These are phyloP conservation scores for Cydia fagiglandana DNA, from an alignment of 1,140 invertebrate genomes.

Conservation along the genomic window DNA sequence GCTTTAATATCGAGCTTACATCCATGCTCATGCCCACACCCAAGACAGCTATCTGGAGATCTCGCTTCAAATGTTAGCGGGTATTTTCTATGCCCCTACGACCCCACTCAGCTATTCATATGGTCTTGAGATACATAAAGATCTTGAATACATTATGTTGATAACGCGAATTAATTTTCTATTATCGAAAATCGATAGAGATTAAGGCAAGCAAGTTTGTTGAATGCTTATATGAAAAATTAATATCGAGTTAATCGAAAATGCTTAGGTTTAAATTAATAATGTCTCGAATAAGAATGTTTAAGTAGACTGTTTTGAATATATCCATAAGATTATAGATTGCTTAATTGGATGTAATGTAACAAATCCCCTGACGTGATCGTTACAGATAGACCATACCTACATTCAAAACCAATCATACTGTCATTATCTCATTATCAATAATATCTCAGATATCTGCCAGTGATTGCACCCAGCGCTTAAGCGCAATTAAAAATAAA, in stretches of 20 bases:
- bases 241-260: background rate
- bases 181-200: constrained; percentile 18
- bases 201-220: constrained; percentile 17
- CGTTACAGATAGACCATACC: background rate
- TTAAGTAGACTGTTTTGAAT: background rate
- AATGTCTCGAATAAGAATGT: background rate
- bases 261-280: constrained; percentile 2
- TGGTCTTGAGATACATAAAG: constrained; percentile 28
- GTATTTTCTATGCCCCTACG: constrained; percentile 26
- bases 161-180: constrained; percentile 24
- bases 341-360: background rate
- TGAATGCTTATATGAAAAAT: constrained; percentile 18
- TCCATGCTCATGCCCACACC: constrained; percentile 18
- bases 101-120: constrained; percentile 27
- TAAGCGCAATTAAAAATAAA: background rate
- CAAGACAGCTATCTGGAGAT: constrained; percentile 17
- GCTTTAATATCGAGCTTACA: constrained; percentile 20
- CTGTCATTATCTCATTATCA: background rate
- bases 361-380: background rate
- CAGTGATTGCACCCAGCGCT: too few relatives aligned
- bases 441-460: background rate
- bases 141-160: constrained; percentile 26
- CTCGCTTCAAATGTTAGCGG: constrained; percentile 26
- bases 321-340: background rate
- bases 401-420: background rate